phyloP scores from a whole-genome alignment of 2,113 vertebrate genomes.

The Notiomystis cincta region DNA sequence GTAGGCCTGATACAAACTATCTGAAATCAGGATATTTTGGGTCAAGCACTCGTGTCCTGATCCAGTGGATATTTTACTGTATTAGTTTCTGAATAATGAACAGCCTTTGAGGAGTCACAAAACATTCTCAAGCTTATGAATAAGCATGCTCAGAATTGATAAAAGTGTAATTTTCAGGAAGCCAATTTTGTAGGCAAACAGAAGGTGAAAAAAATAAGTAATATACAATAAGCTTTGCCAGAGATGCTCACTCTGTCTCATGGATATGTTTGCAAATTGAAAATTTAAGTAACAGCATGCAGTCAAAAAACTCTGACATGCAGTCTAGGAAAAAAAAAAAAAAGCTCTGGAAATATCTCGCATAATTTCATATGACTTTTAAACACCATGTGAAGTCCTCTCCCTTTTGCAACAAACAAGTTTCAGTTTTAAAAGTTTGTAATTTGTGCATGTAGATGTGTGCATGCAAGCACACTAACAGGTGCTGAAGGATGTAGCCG shows the following conservation, averaged over 20 bases:
- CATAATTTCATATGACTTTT: background rate
- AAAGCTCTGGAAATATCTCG: background rate
- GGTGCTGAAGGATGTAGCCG: background rate
- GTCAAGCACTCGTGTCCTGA: fast-evolving
- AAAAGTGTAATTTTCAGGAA: background rate
- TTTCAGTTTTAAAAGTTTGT: background rate
- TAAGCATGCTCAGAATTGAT: background rate
- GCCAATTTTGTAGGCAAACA: background rate
- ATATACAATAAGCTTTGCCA: background rate
- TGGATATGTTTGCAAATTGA: background rate
- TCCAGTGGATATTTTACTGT: background rate
- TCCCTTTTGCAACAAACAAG: background rate
- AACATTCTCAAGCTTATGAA: background rate
- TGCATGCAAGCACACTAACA: fast-evolving
- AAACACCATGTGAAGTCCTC: background rate
- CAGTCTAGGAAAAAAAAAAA: background rate
- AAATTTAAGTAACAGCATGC: background rate
- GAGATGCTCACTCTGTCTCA: background rate
- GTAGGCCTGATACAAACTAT: background rate
- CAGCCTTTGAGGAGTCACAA: background rate
- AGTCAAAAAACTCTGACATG: background rate
- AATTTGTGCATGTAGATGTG: background rate
- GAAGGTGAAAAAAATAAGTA: background rate
- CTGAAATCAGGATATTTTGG: background rate
- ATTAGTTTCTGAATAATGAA: background rate